A percentile compares a stretch with the other conserved stretches of the same genome.
These are phyloP conservation scores for Homarus americanus DNA, from an alignment of 1,140 invertebrate species.

Conservation along the genomic window DNA sequence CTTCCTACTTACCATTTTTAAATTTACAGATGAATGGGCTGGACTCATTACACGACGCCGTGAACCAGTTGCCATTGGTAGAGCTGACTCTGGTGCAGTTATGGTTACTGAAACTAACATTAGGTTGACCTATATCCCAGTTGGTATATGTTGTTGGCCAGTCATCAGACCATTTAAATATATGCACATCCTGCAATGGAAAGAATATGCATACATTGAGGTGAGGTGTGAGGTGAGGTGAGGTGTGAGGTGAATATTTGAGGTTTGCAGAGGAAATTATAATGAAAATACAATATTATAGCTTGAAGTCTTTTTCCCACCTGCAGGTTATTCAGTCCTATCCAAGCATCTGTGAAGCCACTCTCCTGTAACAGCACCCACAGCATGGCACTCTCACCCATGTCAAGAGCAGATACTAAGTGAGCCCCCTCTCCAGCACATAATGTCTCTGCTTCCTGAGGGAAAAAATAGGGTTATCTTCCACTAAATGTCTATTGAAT, in stretches of 20 bases:
- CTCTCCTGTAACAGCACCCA: neutral
- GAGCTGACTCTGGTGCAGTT: constrained; percentile 11
- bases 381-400: neutral
- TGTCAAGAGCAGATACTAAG: neutral
- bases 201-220: neutral
- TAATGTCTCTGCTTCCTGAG: neutral
- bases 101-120: neutral
- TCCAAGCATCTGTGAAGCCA: neutral
- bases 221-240: too few species aligned
- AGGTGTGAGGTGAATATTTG: too few species aligned
- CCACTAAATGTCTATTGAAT: too few species aligned
- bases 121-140: constrained; percentile 35
- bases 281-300: too few species aligned
- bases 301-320: neutral
- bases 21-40: constrained; percentile 56
- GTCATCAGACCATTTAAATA: constrained; percentile 25
- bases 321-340: neutral
- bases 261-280: too few species aligned
- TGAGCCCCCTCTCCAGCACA: neutral
- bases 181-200: neutral
- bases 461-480: too few species aligned
- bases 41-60: neutral
- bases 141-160: constrained; percentile 51
- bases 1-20: constrained; percentile 41
- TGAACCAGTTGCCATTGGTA: constrained; percentile 35